phyloP scores from a whole-genome alignment of 2,113 vertebrate genomes.

The Hippolais icterina region DNA sequence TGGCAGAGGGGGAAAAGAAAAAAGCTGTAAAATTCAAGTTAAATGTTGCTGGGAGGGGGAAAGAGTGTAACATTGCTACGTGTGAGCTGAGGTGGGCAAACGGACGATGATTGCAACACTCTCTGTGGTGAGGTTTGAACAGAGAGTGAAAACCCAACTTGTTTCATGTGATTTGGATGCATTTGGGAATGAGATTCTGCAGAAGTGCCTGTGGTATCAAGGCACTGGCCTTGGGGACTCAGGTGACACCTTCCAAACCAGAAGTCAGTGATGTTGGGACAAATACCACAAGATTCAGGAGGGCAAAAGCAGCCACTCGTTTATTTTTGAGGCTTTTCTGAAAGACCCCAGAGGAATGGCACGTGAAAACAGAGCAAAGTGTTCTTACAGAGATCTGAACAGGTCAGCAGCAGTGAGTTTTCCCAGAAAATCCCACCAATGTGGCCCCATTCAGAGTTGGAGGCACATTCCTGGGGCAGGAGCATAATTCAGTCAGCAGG shows the following conservation, averaged over 20 bases:
- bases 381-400: neutral
- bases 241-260: neutral
- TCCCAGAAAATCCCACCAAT: neutral
- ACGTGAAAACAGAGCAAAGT: neutral
- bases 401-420: neutral
- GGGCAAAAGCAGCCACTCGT: neutral
- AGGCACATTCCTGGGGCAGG: neutral
- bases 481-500: neutral
- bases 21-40: neutral
- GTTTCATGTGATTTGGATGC: neutral
- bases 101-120: neutral
- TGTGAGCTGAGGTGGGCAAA: neutral
- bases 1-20: neutral
- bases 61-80: neutral
- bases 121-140: neutral
- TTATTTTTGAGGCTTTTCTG: neutral
- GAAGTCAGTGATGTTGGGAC: neutral
- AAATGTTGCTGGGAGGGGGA: neutral
- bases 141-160: neutral
- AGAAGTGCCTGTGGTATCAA: neutral
- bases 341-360: neutral
- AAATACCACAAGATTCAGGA: neutral
- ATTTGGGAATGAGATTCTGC: neutral
- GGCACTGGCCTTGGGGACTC: neutral
- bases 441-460: neutral